Base-by-base conservation (phyloP, 2,113 vertebrate species). In the Grallaria varia region DNA sequence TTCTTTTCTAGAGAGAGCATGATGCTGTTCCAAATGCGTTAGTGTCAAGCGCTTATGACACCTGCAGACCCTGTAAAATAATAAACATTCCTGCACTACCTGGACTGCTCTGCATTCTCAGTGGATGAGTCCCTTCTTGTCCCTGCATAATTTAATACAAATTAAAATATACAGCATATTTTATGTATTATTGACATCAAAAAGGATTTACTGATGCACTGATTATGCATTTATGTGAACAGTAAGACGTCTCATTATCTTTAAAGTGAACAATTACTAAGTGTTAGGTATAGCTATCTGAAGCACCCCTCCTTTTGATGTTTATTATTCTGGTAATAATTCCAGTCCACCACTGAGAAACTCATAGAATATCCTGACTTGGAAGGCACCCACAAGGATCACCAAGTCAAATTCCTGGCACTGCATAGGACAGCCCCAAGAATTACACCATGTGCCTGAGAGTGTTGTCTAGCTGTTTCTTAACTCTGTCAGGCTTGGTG, bases 401-500 rank as follows among this genome's bases (percentile, higher is more conserved):
- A 45, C 5, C 0, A 1, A 35, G 8, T 27, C 4, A 35, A 55
- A 20, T 35, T 76, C 21, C n/a, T 28, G 25, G 6, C 25, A 40
- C 14, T 12, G n/a, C 8, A 60, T n/a, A 40, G 24, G 12, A 60
- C 28, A 47, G 28, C 14, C 55, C 25, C 13, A 55, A 35, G 71
- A 33, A 15, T 31, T 18, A 59, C 31, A 62, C 6, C n/a, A 4
- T 35, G 25, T 62, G 18, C n/a, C 56, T 27, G 21, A 69, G 8
- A 55, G 31, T 18, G 25, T 8, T 62, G 47, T 31, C 35, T 63
- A 49, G 40, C 47, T 3, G 6, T 30, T 83, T 53, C 39, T 25
- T n/a, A 47, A 8, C 30, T 39, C 69, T 45, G 7, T 52, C 45
- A 75, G 62, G 17, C 39, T 50, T 10, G 30, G 21, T 62, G 47